These are phyloP conservation scores for Silurus lanzhouensis DNA, from an alignment of 2,797 vertebrate species.

Conservation along the genomic window DNA sequence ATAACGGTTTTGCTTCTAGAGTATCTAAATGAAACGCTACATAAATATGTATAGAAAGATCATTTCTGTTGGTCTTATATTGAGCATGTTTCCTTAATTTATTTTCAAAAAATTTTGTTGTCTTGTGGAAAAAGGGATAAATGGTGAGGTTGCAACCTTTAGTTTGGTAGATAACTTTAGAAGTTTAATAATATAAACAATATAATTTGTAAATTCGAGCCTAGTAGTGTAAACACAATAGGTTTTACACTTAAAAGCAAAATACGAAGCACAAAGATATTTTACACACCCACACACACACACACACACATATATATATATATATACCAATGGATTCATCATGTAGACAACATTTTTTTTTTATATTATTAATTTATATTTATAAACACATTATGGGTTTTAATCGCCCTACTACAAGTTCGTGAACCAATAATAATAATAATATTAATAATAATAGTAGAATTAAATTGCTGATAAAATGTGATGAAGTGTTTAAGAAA, in stretches of 20 bases:
- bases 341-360: too few relatives aligned
- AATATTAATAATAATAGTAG: slow-evolving; percentile 4
- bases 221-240: neutral
- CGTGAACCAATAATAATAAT: neutral
- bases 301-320: too few relatives aligned
- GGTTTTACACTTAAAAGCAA: neutral
- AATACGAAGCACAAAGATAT: neutral
- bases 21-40: neutral
- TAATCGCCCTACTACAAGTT: neutral
- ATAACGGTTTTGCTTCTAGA: slow-evolving; percentile 7
- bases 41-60: neutral
- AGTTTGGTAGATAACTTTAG: neutral
- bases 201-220: neutral
- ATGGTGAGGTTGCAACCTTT: neutral
- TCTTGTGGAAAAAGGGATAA: neutral
- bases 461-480: neutral
- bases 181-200: neutral
- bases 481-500: neutral
- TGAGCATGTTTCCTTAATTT: neutral
- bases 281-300: neutral
- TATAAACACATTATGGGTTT: neutral
- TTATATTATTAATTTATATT: too few relatives aligned
- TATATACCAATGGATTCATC: neutral
- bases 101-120: neutral
- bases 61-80: neutral